phyloP scores from a whole-genome alignment of 2,797 vertebrate species.

The Alectoris magna region DNA sequence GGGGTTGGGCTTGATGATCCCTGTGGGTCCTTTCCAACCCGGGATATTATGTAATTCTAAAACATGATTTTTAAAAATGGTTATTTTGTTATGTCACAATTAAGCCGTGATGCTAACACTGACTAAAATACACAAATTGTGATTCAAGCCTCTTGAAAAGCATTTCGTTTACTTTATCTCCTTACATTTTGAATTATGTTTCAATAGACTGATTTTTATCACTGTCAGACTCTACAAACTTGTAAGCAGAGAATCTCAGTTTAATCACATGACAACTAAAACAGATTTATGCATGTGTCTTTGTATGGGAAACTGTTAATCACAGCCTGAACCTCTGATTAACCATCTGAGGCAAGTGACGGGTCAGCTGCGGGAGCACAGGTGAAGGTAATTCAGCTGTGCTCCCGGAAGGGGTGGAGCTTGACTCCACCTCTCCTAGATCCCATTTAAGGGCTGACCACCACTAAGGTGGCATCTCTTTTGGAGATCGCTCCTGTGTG shows the following conservation, averaged over 20 bases:
- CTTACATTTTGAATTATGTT: neutral
- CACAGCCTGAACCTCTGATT: too few species aligned
- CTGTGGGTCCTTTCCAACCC: neutral
- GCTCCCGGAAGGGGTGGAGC: too few species aligned
- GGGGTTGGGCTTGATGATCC: neutral
- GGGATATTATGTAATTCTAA: neutral
- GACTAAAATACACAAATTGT: neutral
- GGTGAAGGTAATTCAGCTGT: too few species aligned
- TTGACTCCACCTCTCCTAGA: too few species aligned
- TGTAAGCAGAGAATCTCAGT: neutral
- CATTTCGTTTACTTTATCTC: neutral
- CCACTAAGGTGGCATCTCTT: too few species aligned
- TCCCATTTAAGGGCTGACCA: too few species aligned
- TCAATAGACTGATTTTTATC: neutral
- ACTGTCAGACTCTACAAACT: neutral
- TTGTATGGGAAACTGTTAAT: too few species aligned
- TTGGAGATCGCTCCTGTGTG: too few species aligned
- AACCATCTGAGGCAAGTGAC: too few species aligned
- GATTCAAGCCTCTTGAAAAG: neutral
- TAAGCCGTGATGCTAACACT: neutral
- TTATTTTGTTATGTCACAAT: neutral
- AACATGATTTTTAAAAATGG: neutral
- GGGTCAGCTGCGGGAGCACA: too few species aligned
- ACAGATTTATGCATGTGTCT: neutral
- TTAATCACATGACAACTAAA: neutral